Base-by-base conservation (phyloP, 2,888 invertebrate species). In the Drosophila mayaguana region DNA sequence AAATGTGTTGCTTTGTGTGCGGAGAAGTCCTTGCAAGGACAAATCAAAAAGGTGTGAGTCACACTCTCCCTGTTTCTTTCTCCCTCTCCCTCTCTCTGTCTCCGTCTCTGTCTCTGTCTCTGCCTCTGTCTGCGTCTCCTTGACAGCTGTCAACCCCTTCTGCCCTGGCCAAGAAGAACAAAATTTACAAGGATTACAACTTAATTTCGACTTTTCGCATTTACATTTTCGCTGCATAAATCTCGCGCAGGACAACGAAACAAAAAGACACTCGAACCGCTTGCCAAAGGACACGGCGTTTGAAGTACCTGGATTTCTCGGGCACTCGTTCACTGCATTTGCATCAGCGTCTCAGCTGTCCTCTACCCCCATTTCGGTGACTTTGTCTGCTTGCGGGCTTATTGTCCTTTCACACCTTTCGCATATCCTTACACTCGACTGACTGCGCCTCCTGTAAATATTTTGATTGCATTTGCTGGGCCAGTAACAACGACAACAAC, bases 181-280 rank as follows among this genome's bases (percentile, higher is more conserved):
- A 84, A 90, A 90, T 88, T 92, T 90, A 91, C 90, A 90, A 90
- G 89, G 90, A 91, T 92, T 92, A 92, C 92, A 92, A 92, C 92
- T 92, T 90, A 88, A 92, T 92, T 91, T 89, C 83, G 84, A 83
- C 82, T 81, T 81, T 79, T 75, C 80, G 75, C 72, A 82, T 84
- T 87, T 73, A 70, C 85, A 87, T 84, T 70, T 76, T 73, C 54
- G 28, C 53, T 59, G 74, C 84, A 84, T 84, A 84, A 84, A 88
- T 85, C 84, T 80, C 55, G 20, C n/a, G n/a, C 42, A 45, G 34
- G 22, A 28, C 45, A 34, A 32, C 14, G 51, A 20, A 57, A 66
- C 36, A 53, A 79, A 81, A 80, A 73, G 85, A 67, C 84, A 84
- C 84, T 84, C 88, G 88, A 84, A 77, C 74, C 73, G 70, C 71